These are phyloP conservation scores for Acronicta leporina DNA, from an alignment of 2,888 invertebrate species.

Conservation along the genomic window DNA sequence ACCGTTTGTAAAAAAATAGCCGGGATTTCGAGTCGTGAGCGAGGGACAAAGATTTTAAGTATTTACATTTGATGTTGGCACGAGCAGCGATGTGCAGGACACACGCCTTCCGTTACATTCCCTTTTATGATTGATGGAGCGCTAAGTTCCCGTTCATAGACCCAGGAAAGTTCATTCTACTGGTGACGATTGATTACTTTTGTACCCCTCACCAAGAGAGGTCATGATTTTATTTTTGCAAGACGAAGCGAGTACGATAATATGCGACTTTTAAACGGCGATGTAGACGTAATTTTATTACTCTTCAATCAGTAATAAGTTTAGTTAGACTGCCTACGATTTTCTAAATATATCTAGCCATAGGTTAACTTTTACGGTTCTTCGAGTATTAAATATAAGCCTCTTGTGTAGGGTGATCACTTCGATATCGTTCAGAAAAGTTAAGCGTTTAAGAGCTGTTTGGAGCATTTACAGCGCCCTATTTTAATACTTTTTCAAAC, in stretches of 20 bases:
- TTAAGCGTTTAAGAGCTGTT: slow-evolving; percentile 50
- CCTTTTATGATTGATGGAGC: slow-evolving; percentile 43
- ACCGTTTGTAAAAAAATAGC: neutral
- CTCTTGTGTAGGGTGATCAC: slow-evolving; percentile 64
- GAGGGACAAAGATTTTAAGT: slow-evolving; percentile 27
- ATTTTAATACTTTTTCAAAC: slow-evolving; percentile 42
- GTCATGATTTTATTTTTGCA: slow-evolving; percentile 66
- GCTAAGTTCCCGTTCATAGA: slow-evolving; percentile 27
- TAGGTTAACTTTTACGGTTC: slow-evolving; percentile 78
- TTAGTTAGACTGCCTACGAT: slow-evolving; percentile 75
- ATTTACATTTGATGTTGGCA: slow-evolving; percentile 17
- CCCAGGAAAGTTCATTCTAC: slow-evolving; percentile 24
- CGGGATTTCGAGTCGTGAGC: slow-evolving; percentile 35
- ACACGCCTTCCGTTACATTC: slow-evolving; percentile 55
- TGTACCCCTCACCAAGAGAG: slow-evolving; percentile 49
- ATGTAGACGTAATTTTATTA: slow-evolving; percentile 70
- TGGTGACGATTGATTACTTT: slow-evolving; percentile 42
- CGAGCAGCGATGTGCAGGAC: slow-evolving; percentile 51
- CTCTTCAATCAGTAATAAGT: slow-evolving; percentile 75
- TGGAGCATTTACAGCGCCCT: slow-evolving; percentile 61
- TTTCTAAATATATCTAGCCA: slow-evolving; percentile 79
- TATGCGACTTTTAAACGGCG: slow-evolving; percentile 57
- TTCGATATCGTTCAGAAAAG: slow-evolving; percentile 56
- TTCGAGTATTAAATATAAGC: slow-evolving; percentile 69
- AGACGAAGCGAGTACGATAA: slow-evolving; percentile 62